These are phyloP conservation scores for Boleophthalmus pectinirostris DNA, from an alignment of 2,113 vertebrate species.

Conservation along the genomic window DNA sequence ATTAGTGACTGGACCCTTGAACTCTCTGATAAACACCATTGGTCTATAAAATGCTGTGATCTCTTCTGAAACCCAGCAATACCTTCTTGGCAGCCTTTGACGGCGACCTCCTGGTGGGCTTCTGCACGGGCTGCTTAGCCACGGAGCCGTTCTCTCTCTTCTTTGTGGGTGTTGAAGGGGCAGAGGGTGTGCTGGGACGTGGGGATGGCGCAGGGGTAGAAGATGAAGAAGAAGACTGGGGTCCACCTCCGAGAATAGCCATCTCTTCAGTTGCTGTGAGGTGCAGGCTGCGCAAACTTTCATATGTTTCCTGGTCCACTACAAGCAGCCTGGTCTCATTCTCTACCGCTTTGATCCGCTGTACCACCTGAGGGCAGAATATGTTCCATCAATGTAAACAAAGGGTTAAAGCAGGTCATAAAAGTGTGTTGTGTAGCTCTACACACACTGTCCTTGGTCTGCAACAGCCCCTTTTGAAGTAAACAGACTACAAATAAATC, in stretches of 20 bases:
- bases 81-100: constrained; percentile 85
- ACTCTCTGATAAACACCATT: too few species aligned
- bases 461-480: background rate
- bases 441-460: background rate
- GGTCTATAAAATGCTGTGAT: too few species aligned
- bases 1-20: too few species aligned
- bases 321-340: constrained; percentile 89
- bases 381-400: background rate
- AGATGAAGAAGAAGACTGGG: constrained; percentile 18
- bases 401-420: background rate
- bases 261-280: constrained; percentile 89
- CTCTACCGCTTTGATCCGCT: constrained; percentile 91
- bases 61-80: constrained; percentile 6
- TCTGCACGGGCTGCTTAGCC: constrained; percentile 80
- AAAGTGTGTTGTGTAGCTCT: background rate
- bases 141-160: constrained; percentile 78
- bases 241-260: constrained; percentile 69
- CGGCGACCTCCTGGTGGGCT: constrained; percentile 78
- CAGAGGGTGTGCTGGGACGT: constrained; percentile 19
- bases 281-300: constrained; percentile 84
- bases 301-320: constrained; percentile 90
- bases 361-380: constrained; percentile 84
- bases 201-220: constrained; percentile 39
- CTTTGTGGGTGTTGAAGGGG: constrained; percentile 45
- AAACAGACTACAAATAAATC: background rate